Percentiles rank a stretch among this genome's conserved stretches.
phyloP scores from a whole-genome alignment of 2,113 vertebrate genomes.

The Gracilinanus agilis region DNA sequence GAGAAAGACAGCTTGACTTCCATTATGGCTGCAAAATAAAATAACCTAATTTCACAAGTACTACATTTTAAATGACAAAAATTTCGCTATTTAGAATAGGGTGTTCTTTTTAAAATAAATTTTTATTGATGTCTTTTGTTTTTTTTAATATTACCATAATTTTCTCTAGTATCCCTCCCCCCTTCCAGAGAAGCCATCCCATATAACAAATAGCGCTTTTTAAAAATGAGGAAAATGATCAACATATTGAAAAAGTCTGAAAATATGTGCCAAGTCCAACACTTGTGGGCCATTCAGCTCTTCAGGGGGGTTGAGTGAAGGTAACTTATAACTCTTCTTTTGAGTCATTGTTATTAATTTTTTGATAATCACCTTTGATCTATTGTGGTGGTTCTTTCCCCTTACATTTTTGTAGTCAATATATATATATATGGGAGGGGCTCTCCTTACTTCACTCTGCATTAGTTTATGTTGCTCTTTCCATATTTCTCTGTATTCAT shows the following conservation, averaged over 20 bases:
- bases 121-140: background rate
- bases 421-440: background rate
- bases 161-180: background rate
- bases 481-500: background rate
- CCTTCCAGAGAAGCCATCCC: background rate
- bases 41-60: background rate
- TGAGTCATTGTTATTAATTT: background rate
- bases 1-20: background rate
- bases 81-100: background rate
- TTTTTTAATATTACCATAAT: background rate
- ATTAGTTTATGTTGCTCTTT: background rate
- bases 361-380: background rate
- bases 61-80: background rate
- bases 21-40: constrained; percentile 14
- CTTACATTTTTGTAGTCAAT: background rate
- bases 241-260: background rate
- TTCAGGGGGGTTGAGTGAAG: background rate
- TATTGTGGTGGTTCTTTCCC: background rate
- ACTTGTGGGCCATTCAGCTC: background rate
- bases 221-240: background rate
- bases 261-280: background rate
- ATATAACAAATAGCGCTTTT: background rate
- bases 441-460: background rate
- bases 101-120: constrained; percentile 14
- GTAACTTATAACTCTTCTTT: background rate